Evolutionary conservation across 2,888 invertebrate genomes (phyloP).

Genomic region (Torymus tubicola): DNA sequence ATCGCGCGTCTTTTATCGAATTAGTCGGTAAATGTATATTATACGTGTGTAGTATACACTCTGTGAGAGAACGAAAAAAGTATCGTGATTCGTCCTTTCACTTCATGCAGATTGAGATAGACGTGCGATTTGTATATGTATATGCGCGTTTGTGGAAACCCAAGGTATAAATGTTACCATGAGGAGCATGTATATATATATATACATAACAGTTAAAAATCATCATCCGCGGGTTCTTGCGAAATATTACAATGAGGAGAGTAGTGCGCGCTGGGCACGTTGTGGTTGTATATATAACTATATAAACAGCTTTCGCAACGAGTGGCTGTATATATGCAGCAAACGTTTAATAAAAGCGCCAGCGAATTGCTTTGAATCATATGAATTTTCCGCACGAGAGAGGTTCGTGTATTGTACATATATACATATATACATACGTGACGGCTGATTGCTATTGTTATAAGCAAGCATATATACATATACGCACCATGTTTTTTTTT

Average conservation of each 20-base stretch:
- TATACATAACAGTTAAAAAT: not conserved
- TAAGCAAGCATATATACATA: no score
- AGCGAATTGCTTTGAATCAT: constrained; percentile 6
- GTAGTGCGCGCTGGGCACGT: no score
- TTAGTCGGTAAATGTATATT: constrained; percentile 1
- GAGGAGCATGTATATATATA: no score
- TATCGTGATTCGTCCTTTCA: constrained; percentile 25
- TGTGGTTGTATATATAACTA: no score
- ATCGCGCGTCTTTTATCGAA: constrained; percentile 28
- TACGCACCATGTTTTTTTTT: not conserved
- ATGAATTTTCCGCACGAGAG: constrained; percentile 10
- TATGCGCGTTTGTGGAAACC: no score
- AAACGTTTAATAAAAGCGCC: constrained; percentile 18
- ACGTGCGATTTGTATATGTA: no score
- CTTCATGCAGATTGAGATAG: constrained; percentile 6
- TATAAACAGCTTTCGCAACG: not conserved
- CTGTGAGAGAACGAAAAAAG: not conserved
- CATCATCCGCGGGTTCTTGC: constrained; percentile 15
- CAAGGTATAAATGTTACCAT: no score
- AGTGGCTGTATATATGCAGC: not conserved
- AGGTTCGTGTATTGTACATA: no score
- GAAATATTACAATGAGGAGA: constrained; percentile 34
- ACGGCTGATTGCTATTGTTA: no score
- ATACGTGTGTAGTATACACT: no score
- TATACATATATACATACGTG: no score